Base-by-base conservation (phyloP, 2,797 vertebrate genomes). In the Pseudomugil tenellus region DNA sequence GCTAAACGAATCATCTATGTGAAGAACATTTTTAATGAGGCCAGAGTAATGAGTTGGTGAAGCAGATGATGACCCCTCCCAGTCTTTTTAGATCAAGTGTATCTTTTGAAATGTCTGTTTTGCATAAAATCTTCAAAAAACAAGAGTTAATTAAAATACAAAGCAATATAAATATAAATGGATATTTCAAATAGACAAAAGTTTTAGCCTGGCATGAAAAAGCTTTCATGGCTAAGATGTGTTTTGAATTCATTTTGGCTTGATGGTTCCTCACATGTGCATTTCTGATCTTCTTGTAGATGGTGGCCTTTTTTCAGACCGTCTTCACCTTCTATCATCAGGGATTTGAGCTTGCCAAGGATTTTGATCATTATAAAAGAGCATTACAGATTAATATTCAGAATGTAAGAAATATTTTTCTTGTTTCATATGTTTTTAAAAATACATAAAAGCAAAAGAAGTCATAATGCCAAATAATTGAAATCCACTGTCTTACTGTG, bases 301-400 rank as follows among this genome's bases (percentile, higher is more conserved):
- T 99, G 94, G 91, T 99, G 77, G 96, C 97, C 0, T 99, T 99
- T 91, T 99, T 99, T 88, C 98, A 99, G 93, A 97, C 96, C 3
- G 95, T 99, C 89, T 99, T 98, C 91, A 98, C 98, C 37, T 98
- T 99, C 90, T 99, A 99, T 83, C 98, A 99, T 91, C 98, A 99
- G 77, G 98, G 98, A 28, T 98, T 95, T 72, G 98, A 99, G 87
- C 95, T 99, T 58, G 97, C 98, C 86, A 98, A 97, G 85, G 98
- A 99, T 90, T 99, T 99, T 86, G 96, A 94, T 87, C 98, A 99
- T 90, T 99, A 99, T 91, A 99, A 99, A 92, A 94, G 90, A 88
- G 94, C 91, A 14, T 88, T 99, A 34, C 97, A 99, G 92, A 99
- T 99, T 89, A 99, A 99, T 90, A 98, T 99, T 91, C 98, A 99